Percentiles rank a stretch among this genome's conserved stretches.
phyloP scores from a whole-genome alignment of 2,888 invertebrate species.

The Diarsia mendica region DNA sequence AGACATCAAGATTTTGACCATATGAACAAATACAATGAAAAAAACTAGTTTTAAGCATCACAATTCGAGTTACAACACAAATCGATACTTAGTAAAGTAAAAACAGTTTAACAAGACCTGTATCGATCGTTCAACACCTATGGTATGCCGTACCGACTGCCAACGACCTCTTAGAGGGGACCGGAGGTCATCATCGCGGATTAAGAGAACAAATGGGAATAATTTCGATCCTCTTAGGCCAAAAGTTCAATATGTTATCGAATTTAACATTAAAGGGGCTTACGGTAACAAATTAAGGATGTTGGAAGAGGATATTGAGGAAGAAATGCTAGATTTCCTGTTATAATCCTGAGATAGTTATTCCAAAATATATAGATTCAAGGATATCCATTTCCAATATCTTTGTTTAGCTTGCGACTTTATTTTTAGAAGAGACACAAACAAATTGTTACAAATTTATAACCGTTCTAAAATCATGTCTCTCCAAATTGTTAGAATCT shows the following conservation, averaged over 20 bases:
- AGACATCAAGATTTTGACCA: background rate
- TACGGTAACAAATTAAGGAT: slow-evolving; percentile 20
- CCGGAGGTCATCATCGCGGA: slow-evolving; percentile 70
- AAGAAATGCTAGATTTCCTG: background rate
- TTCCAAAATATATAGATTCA: background rate
- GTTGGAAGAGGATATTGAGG: background rate
- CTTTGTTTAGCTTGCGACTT: background rate
- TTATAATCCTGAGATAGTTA: background rate
- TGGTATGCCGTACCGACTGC: slow-evolving; percentile 68
- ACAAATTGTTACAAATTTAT: background rate
- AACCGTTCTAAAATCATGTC: background rate
- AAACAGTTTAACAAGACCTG: slow-evolving; percentile 43
- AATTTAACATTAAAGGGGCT: slow-evolving; percentile 21
- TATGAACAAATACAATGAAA: background rate
- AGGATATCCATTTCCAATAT: background rate
- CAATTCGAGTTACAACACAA: slow-evolving; percentile 1
- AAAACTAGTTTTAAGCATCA: background rate
- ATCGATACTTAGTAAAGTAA: slow-evolving; percentile 20
- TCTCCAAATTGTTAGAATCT: background rate
- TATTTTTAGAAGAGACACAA: background rate
- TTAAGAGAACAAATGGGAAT: slow-evolving; percentile 66
- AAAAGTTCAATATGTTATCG: slow-evolving; percentile 1
- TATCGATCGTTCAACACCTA: slow-evolving; percentile 52
- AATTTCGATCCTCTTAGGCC: slow-evolving; percentile 38
- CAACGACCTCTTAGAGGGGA: slow-evolving; percentile 66